phyloP scores from a whole-genome alignment of 2,888 invertebrate genomes.

The Acleris holmiana region DNA sequence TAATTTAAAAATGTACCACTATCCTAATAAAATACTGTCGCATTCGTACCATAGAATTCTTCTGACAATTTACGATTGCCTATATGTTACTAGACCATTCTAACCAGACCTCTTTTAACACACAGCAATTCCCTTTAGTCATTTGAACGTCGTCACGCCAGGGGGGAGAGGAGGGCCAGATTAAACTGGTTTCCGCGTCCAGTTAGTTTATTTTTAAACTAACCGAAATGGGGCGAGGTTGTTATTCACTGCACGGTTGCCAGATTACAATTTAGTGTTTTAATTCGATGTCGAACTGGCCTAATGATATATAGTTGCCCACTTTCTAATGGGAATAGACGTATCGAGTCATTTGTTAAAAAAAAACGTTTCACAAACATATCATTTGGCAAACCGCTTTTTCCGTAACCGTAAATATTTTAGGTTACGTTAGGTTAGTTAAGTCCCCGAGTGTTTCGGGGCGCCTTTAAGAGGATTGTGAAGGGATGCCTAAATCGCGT shows the following conservation, averaged over 20 bases:
- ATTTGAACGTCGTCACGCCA: not conserved
- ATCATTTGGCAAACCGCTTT: no score
- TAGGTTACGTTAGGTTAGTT: no score
- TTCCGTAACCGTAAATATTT: no score
- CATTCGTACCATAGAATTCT: constrained; percentile 21
- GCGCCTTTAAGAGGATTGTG: no score
- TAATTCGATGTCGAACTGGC: constrained; percentile 20
- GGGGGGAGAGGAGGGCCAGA: constrained; percentile 2
- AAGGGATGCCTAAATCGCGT: no score
- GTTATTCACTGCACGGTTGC: constrained; percentile 26
- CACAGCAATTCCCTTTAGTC: not conserved
- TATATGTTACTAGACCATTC: constrained; percentile 18
- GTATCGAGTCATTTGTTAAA: no score
- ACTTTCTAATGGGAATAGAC: constrained; percentile 15
- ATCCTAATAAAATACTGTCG: constrained; percentile 28
- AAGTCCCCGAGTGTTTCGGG: no score
- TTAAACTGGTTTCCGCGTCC: constrained; percentile 26
- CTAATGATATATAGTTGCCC: constrained; percentile 19
- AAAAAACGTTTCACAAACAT: no score
- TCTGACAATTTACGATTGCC: constrained; percentile 31
- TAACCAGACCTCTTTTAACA: not conserved
- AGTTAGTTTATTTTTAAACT: constrained; percentile 31
- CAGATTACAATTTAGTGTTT: constrained; percentile 35
- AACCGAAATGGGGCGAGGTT: constrained; percentile 29
- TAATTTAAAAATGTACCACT: constrained; percentile 10